Conservation (phyloP, 2,113 vertebrate genomes). For the Cyphomyrus plagiostoma region DNA sequence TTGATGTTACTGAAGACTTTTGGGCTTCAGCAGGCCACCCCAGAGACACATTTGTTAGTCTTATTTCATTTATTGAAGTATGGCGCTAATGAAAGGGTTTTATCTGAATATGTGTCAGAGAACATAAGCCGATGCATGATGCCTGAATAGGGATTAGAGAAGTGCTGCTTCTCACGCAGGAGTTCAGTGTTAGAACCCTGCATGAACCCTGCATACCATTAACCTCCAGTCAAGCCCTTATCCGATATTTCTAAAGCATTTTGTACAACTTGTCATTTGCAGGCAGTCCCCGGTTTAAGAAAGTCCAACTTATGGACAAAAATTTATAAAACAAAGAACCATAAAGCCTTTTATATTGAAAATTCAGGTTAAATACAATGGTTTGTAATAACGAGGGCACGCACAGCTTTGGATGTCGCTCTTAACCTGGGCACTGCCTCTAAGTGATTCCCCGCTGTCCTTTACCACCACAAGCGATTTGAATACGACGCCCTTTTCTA, state of each 20-base stretch:
- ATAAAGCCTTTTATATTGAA: not conserved
- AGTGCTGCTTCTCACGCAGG: not conserved
- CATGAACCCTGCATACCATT: not conserved
- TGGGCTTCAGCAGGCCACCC: not conserved
- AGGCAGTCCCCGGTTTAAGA: not conserved
- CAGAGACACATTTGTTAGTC: not conserved
- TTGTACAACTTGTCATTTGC: not conserved
- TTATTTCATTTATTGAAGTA: not conserved
- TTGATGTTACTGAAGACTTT: not conserved
- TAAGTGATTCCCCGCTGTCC: not conserved
- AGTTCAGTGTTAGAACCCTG: not conserved
- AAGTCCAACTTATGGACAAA: not conserved
- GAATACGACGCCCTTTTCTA: not conserved
- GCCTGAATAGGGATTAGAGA: not conserved
- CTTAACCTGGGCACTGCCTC: not conserved
- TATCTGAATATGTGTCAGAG: not conserved
- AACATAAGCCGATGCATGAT: not conserved
- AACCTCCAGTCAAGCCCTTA: not conserved
- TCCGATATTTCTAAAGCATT: not conserved
- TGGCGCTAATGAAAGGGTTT: not conserved
- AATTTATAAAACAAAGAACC: not conserved
- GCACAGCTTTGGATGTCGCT: not conserved
- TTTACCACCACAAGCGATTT: not conserved
- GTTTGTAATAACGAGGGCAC: not conserved
- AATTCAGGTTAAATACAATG: not conserved